Base-by-base conservation (phyloP, 2,888 invertebrate genomes). In the Gastracanthus pulcherrimus region DNA sequence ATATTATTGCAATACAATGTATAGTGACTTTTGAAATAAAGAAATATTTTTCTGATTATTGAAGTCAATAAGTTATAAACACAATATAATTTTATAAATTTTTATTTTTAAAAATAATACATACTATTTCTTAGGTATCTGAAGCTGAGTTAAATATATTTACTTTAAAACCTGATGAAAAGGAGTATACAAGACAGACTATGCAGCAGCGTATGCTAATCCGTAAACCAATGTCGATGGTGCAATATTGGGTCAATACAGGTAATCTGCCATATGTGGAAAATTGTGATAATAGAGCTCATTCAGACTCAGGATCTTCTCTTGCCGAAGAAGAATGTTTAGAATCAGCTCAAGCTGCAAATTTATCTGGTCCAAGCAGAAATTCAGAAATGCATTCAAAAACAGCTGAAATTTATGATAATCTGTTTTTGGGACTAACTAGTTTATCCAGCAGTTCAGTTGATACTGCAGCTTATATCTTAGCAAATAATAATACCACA, bases 191-290 rank as follows among this genome's bases (percentile, higher is more conserved):
- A 23, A 67, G n/a, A 38, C 69, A 75, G 9, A 41, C 23, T 3
- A 64, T 60, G 0, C 70, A 80, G 0, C 80, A 84, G 19, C 83
- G 80, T 2, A 26, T 81, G 16, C 85, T 86, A 31, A 84, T 87
- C 69, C 84, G 84, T 6, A 89, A 88, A 72, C 64, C 86, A 66
- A 76, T 83, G 3, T 83, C 64, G 7, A 82, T 86, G 1, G 79
- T 90, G 64, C 89, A 89, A 64, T 85, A 87, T 77, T 90, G 90
- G 90, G 80, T 90, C 36, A 81, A 89, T 76, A 90, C 89, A 29
- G 89, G 90, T 6, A 85, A 87, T 74, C 71, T 85, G 4, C 88
- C 89, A 0, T 87, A 85, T 51, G 55, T 38, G 9, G 67, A 34
- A 19, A 9, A 81, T 36, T 36, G 36, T 19, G 71, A 81, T 0